These are phyloP conservation scores for Leptoclinus maculatus DNA, from an alignment of 2,797 vertebrate genomes.

Conservation along the genomic window DNA sequence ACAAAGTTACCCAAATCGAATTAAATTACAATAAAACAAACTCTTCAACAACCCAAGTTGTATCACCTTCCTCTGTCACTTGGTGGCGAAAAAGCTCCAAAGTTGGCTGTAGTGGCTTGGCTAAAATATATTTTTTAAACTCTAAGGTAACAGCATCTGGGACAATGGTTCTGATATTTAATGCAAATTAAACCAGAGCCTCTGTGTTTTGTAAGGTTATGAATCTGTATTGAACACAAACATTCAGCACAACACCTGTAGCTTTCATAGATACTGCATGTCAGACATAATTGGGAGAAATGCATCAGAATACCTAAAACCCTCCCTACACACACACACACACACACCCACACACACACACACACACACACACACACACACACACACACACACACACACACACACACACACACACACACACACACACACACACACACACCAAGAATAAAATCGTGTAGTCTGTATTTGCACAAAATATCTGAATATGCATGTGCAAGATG, in stretches of 20 bases:
- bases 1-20: background rate
- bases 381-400: background rate
- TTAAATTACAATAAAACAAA: background rate
- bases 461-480: background rate
- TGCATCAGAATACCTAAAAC: background rate
- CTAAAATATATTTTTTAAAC: background rate
- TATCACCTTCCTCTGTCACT: background rate
- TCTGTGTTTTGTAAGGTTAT: background rate
- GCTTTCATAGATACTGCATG: background rate
- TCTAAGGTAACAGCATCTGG: background rate
- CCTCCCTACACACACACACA: background rate
- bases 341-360: background rate
- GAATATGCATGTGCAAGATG: background rate
- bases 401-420: background rate
- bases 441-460: background rate
- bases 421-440: background rate
- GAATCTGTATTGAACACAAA: background rate
- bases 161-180: background rate
- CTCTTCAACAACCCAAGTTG: background rate
- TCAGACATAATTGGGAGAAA: background rate
- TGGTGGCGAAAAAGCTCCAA: background rate
- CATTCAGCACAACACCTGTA: background rate
- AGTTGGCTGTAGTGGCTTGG: background rate
- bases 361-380: no score
- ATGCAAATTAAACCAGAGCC: background rate